Conservation (phyloP, 1,140 invertebrate species). For the Bicyclus anynana region DNA sequence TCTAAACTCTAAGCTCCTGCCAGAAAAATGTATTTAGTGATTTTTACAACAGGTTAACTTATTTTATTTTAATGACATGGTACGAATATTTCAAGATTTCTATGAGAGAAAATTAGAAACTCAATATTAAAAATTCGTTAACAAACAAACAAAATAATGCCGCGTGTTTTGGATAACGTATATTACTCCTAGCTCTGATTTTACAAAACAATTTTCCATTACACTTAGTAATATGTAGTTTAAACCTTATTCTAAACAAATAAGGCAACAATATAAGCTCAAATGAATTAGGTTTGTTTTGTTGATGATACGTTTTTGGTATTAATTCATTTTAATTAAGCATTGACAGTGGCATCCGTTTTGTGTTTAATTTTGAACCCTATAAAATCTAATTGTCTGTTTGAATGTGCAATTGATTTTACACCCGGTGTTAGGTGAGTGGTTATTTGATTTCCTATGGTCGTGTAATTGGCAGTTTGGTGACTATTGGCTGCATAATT, state of each 20-base stretch:
- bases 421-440: slow-evolving; percentile 1
- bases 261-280: background rate
- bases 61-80: no score
- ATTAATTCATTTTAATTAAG: slow-evolving; percentile 37
- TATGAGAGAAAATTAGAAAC: no score
- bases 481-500: background rate
- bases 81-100: no score
- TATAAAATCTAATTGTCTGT: slow-evolving; percentile 16
- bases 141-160: no score
- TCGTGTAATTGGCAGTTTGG: slow-evolving; percentile 14
- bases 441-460: slow-evolving; percentile 19
- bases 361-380: background rate
- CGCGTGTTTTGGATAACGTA: no score
- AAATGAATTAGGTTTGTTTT: slow-evolving; percentile 8
- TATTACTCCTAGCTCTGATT: background rate
- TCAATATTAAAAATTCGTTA: no score
- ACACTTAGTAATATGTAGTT: background rate
- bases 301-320: slow-evolving; percentile 27
- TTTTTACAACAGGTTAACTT: no score
- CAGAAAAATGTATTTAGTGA: no score
- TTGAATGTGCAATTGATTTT: slow-evolving; percentile 22
- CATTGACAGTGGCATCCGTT: slow-evolving; percentile 35
- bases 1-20: no score
- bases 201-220: background rate
- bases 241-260: background rate